Evolutionary conservation across 2,888 invertebrate genomes (phyloP).

Genomic region (Leptinotarsa tumamoca): DNA sequence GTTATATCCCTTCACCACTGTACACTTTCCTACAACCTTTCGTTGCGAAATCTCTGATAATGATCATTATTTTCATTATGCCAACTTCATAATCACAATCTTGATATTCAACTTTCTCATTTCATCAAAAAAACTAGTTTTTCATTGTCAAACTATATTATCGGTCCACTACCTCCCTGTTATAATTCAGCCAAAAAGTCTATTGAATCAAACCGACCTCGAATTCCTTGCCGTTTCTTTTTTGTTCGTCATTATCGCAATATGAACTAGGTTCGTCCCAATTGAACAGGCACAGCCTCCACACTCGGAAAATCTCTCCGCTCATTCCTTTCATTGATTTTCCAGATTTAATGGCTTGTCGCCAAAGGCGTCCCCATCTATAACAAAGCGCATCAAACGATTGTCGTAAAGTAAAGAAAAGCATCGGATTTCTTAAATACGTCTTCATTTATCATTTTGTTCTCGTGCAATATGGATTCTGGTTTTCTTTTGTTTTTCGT

Average conservation of each 20-base stretch:
- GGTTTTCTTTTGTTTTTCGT: constrained; percentile 44
- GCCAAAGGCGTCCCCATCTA: constrained; percentile 18
- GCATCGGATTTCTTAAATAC: constrained; percentile 34
- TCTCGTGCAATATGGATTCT: constrained; percentile 34
- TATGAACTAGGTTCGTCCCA: constrained; percentile 16
- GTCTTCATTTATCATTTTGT: constrained; percentile 42
- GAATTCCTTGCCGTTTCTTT: background rate
- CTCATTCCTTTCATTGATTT: constrained; percentile 23
- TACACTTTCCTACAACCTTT: too few relatives aligned
- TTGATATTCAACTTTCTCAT: too few relatives aligned
- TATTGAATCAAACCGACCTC: background rate
- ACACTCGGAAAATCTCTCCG: background rate
- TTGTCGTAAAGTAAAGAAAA: constrained; percentile 26
- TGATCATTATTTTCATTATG: too few relatives aligned
- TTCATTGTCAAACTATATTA: too few relatives aligned
- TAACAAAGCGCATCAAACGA: constrained; percentile 35
- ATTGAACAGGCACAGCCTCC: constrained; percentile 5
- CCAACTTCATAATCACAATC: too few relatives aligned
- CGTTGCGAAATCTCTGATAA: too few relatives aligned
- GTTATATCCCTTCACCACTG: too few relatives aligned
- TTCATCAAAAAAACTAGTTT: too few relatives aligned
- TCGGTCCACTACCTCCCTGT: too few relatives aligned
- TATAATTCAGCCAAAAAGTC: background rate
- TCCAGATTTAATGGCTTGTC: constrained; percentile 28
- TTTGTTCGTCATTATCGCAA: constrained; percentile 12